A percentile compares a stretch with the other conserved stretches of the same genome.
phyloP scores from a whole-genome alignment of 2,797 vertebrate genomes.

The Cetoscarus ocellatus region DNA sequence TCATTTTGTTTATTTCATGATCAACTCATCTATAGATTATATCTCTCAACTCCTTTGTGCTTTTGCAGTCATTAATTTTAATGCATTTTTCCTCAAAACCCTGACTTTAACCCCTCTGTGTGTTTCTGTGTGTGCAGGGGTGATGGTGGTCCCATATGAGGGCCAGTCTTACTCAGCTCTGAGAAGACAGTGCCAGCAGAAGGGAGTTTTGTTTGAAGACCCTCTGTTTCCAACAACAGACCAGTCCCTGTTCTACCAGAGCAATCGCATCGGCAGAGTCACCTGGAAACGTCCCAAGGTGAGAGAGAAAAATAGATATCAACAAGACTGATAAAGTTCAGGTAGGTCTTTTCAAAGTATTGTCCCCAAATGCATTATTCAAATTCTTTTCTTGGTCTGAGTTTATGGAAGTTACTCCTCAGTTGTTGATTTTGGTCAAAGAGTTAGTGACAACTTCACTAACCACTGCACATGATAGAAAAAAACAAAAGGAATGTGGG shows the following conservation, averaged over 20 bases:
- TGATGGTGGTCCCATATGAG: constrained; percentile 85
- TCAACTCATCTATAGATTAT: no score
- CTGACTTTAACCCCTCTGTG: no score
- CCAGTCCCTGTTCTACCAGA: constrained; percentile 91
- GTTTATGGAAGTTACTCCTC: background rate
- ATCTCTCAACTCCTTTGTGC: no score
- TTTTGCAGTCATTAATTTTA: no score
- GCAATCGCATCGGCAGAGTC: constrained; percentile 84
- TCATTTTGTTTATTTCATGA: no score
- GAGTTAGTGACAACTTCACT: no score
- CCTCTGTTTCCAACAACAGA: constrained; percentile 88
- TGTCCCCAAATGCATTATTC: background rate
- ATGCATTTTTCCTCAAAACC: no score
- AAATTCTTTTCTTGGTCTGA: background rate
- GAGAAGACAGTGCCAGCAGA: constrained; percentile 87
- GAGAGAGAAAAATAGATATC: constrained; percentile 1
- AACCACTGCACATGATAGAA: no score
- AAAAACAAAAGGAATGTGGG: no score
- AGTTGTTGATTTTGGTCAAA: no score
- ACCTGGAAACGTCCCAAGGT: constrained; percentile 95
- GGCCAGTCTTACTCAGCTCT: constrained; percentile 88
- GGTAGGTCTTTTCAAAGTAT: no score
- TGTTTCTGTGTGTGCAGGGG: constrained; percentile 23
- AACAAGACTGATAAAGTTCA: no score
- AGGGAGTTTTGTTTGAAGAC: constrained; percentile 91